These are phyloP conservation scores for Erebia epiphron DNA, from an alignment of 2,888 invertebrate genomes.

Conservation along the genomic window DNA sequence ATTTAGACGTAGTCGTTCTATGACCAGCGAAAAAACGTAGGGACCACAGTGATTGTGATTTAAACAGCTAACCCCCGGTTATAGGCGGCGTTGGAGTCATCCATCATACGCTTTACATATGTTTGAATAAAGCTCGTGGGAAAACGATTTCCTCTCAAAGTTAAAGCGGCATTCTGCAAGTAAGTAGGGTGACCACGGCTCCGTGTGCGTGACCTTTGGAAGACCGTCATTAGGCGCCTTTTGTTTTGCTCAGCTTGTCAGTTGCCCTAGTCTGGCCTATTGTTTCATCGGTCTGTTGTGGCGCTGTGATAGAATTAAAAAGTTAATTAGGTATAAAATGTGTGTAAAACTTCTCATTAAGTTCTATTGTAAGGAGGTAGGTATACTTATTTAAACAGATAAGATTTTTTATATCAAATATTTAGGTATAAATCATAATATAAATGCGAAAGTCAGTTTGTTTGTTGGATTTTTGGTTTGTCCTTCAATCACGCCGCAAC, in stretches of 20 bases:
- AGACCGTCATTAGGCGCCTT: conserved; percentile 33
- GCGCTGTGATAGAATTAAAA: not conserved
- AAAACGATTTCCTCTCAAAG: conserved; percentile 83
- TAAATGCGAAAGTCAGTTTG: too few species aligned
- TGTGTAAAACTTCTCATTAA: not conserved
- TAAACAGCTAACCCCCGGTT: conserved; percentile 73
- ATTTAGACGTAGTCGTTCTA: conserved; percentile 66
- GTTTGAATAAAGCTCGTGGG: conserved; percentile 84
- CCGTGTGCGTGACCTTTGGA: conserved; percentile 30
- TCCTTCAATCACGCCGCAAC: too few species aligned
- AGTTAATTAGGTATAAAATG: not conserved
- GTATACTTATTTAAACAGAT: too few species aligned
- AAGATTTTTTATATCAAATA: too few species aligned
- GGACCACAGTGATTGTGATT: conserved; percentile 74
- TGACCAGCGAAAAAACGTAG: conserved; percentile 78
- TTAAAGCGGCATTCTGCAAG: conserved; percentile 71
- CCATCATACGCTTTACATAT: conserved; percentile 84
- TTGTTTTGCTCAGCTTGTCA: conserved; percentile 24
- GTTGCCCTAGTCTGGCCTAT: conserved; percentile 20
- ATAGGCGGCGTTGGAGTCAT: conserved; percentile 72
- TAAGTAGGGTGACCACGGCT: conserved; percentile 57
- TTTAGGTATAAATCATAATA: too few species aligned
- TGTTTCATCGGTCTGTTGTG: conserved; percentile 4
- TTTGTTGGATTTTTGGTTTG: too few species aligned
- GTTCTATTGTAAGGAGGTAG: too few species aligned